These are phyloP conservation scores for Rhyacophila evoluta DNA, from an alignment of 2,888 invertebrate genomes.

Conservation along the genomic window DNA sequence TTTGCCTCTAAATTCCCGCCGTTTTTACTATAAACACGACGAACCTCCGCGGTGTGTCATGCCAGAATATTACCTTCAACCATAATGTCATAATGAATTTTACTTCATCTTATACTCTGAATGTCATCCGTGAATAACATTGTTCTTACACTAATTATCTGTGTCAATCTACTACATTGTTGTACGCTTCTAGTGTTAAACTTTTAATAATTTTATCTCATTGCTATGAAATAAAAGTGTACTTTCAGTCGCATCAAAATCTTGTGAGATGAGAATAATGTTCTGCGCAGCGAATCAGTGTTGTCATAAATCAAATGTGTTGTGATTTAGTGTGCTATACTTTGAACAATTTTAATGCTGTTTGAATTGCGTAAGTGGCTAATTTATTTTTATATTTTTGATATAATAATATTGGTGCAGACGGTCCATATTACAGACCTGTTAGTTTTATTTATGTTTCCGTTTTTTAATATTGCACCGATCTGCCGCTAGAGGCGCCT, in stretches of 20 bases:
- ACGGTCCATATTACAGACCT: neutral
- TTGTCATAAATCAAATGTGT: constrained; percentile 14
- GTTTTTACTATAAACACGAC: neutral
- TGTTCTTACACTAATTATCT: neutral
- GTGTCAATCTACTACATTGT: neutral
- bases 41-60: neutral
- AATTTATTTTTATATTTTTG: constrained; percentile 36
- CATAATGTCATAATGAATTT: neutral
- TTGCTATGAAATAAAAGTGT: neutral
- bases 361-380: constrained; percentile 39
- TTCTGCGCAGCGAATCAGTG: constrained; percentile 15
- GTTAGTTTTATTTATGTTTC: constrained; percentile 34
- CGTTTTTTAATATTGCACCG: neutral
- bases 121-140: neutral
- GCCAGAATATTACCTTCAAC: neutral
- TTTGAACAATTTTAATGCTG: neutral
- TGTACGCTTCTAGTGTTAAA: neutral
- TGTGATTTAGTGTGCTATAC: neutral
- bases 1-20: neutral
- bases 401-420: neutral
- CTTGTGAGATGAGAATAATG: neutral
- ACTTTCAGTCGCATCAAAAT: neutral
- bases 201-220: neutral
- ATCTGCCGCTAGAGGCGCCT: neutral
- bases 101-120: neutral